A percentile compares a stretch with the other conserved stretches of the same genome.
phyloP scores from a whole-genome alignment of 2,113 vertebrate species.

The Saccopteryx leptura region DNA sequence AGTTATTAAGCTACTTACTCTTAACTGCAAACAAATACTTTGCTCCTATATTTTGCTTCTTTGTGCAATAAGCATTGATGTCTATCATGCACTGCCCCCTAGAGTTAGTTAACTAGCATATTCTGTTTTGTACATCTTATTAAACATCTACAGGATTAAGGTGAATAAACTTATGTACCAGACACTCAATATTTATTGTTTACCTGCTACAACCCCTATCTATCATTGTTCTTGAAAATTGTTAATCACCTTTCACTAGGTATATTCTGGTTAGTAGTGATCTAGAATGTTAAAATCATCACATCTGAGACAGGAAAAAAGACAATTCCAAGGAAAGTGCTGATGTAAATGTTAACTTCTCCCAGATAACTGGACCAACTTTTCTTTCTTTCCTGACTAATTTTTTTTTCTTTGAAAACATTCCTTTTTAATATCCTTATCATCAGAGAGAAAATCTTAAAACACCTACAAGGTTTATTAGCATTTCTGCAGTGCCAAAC shows the following conservation, averaged over 20 bases:
- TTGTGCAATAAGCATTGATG: background rate
- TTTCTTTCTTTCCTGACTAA: background rate
- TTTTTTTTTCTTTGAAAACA: background rate
- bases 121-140: constrained; percentile 53
- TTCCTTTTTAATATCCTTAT: background rate
- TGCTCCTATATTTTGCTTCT: background rate
- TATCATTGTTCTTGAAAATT: background rate
- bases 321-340: background rate
- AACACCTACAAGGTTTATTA: background rate
- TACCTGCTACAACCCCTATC: background rate
- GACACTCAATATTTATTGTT: background rate
- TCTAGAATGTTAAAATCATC: too few species aligned
- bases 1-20: background rate
- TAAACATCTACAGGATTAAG: background rate
- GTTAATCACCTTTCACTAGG: background rate
- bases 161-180: background rate
- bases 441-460: background rate
- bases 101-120: constrained; percentile 26
- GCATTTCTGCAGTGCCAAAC: background rate
- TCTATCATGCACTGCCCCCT: constrained; percentile 37
- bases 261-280: background rate
- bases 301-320: too few species aligned
- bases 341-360: background rate
- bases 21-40: background rate
- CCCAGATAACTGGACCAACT: background rate